Conservation (phyloP, 2,888 invertebrate species). For the Nasonia oneida region DNA sequence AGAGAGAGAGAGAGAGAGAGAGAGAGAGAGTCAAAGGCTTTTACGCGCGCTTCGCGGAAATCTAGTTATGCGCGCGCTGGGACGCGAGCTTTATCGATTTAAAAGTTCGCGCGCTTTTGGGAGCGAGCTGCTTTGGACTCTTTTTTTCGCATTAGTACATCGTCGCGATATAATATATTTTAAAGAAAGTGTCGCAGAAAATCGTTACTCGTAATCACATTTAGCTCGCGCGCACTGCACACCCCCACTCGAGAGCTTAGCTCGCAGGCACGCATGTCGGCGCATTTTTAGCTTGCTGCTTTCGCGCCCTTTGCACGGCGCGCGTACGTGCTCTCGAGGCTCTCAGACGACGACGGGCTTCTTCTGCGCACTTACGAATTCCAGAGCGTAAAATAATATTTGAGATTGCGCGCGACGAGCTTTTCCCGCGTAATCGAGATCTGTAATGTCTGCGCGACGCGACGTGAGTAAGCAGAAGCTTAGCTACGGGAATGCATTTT, state of each 20-base stretch:
- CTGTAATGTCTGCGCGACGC: conserved; percentile 29
- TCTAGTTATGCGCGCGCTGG: conserved; percentile 37
- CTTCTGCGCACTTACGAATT: conserved; percentile 24
- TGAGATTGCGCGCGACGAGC: conserved; percentile 39
- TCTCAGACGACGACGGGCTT: conserved; percentile 15
- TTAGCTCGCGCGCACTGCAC: neutral
- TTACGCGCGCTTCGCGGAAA: conserved; percentile 55
- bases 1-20: neutral
- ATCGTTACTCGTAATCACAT: neutral
- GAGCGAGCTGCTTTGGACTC: neutral
- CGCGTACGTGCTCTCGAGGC: conserved; percentile 49
- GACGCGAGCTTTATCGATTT: conserved; percentile 38
- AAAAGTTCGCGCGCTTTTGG: conserved; percentile 38
- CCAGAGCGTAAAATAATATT: conserved; percentile 59
- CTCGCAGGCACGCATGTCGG: conserved; percentile 20
- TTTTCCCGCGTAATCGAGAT: conserved; percentile 53
- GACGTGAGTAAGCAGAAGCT: neutral
- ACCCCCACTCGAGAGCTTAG: neutral
- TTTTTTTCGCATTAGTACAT: neutral
- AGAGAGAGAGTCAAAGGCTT: conserved; percentile 46
- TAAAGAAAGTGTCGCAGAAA: neutral
- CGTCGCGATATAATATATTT: no score
- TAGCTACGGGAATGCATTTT: neutral
- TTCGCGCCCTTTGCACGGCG: neutral
- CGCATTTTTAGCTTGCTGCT: conserved; percentile 29